phyloP scores from a whole-genome alignment of 2,797 vertebrate species.

The Alosa sapidissima region DNA sequence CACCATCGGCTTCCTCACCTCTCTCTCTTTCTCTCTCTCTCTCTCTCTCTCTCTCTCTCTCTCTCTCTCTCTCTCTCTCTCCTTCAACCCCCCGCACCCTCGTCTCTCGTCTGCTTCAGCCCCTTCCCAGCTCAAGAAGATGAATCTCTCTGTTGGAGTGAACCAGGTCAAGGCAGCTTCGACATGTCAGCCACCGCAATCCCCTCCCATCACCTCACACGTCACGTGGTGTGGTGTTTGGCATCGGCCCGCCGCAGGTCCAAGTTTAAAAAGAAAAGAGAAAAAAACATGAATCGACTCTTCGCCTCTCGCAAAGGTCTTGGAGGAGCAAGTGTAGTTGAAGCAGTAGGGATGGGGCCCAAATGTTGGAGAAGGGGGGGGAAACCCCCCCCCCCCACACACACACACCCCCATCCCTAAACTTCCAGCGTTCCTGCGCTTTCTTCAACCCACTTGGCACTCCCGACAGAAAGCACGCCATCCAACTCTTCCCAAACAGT shows the following conservation, averaged over 20 bases:
- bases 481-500: constrained; percentile 27
- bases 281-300: constrained; percentile 35
- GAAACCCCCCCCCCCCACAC: background rate
- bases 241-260: constrained; percentile 20
- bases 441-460: constrained; percentile 14
- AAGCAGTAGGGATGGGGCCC: constrained; percentile 11
- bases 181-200: constrained; percentile 49
- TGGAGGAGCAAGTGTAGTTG: constrained; percentile 11
- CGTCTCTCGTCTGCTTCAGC: background rate
- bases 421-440: background rate
- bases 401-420: background rate
- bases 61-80: constrained; percentile 24
- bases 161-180: constrained; percentile 47
- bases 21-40: background rate
- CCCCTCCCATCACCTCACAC: constrained; percentile 40
- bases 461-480: constrained; percentile 28
- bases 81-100: background rate
- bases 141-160: constrained; percentile 41
- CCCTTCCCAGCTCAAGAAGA: constrained; percentile 41
- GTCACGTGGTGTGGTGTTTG: constrained; percentile 40
- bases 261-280: constrained; percentile 34
- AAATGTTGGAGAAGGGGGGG: background rate
- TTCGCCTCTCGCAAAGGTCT: constrained; percentile 23
- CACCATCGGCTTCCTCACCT: constrained; percentile 46
- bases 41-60: constrained; percentile 17